Conservation (phyloP, 2,888 invertebrate genomes). For the Cosmorhoe ocellata region DNA sequence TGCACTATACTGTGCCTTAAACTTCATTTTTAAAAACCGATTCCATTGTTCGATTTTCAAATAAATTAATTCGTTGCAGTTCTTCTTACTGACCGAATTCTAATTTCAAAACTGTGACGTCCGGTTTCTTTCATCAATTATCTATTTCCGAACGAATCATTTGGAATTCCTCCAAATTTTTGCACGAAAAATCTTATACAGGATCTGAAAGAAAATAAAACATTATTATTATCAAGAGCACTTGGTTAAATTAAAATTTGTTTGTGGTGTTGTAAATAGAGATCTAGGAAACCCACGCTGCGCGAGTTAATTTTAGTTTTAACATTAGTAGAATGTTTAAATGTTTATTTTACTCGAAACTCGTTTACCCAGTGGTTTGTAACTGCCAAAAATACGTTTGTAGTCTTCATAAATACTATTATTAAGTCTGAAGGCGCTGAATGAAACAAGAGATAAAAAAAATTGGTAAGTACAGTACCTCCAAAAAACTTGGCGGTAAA, state of each 20-base stretch:
- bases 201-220: conserved; percentile 31
- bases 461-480: neutral
- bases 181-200: conserved; percentile 10
- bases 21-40: conserved; percentile 8
- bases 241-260: conserved; percentile 23
- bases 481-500: no score
- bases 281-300: conserved; percentile 20
- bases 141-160: conserved; percentile 8
- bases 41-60: conserved; percentile 20
- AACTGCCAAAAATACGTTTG: conserved; percentile 11
- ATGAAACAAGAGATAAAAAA: neutral
- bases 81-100: conserved; percentile 2
- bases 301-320: conserved; percentile 24
- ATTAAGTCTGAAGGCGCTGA: neutral
- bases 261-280: conserved; percentile 20
- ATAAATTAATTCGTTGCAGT: neutral
- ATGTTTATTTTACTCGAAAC: conserved; percentile 22
- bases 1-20: conserved; percentile 23
- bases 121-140: conserved; percentile 13
- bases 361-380: conserved; percentile 10
- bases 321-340: conserved; percentile 22
- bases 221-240: conserved; percentile 21
- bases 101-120: conserved; percentile 21
- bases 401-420: neutral
- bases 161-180: conserved; percentile 22